These are phyloP conservation scores for Drosophila bunnanda DNA, from an alignment of 2,888 invertebrate species.

Conservation along the genomic window DNA sequence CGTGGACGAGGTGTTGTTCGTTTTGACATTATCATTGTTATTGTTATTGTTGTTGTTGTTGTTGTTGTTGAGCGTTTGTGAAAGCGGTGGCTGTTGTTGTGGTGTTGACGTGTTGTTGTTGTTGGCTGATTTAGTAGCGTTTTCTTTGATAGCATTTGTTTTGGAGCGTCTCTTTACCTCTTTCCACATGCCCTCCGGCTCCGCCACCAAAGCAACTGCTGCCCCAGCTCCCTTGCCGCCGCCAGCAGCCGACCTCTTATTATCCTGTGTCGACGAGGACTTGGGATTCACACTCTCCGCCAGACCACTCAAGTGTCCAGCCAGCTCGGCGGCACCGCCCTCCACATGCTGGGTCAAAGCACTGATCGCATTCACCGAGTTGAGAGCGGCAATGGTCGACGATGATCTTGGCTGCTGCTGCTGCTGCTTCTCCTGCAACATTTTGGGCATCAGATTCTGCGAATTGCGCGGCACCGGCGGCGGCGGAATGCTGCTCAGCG, in stretches of 20 bases:
- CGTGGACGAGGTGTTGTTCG: conserved; percentile 59
- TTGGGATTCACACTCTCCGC: conserved; percentile 82
- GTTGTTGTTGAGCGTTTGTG: conserved; percentile 76
- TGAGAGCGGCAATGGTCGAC: conserved; percentile 46
- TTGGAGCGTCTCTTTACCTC: conserved; percentile 88
- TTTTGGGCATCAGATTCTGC: conserved; percentile 81
- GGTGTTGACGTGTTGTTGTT: conserved; percentile 69
- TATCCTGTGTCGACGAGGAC: conserved; percentile 62
- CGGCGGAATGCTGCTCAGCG: conserved; percentile 89
- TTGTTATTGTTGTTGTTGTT: conserved; percentile 67
- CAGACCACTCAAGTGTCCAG: conserved; percentile 82
- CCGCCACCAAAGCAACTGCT: conserved; percentile 72
- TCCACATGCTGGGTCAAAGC: conserved; percentile 81
- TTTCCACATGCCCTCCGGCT: conserved; percentile 84
- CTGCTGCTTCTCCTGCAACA: conserved; percentile 73
- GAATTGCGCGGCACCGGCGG: conserved; percentile 88
- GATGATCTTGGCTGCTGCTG: conserved; percentile 57
- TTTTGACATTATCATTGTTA: conserved; percentile 67
- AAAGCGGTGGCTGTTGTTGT: conserved; percentile 74
- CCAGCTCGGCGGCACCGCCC: conserved; percentile 77
- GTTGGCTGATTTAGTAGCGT: conserved; percentile 79
- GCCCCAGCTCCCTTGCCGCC: conserved; percentile 48
- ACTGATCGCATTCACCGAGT: conserved; percentile 77
- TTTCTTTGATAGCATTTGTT: conserved; percentile 85
- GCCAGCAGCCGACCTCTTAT: conserved; percentile 53